Evolutionary conservation across 1,140 invertebrate species (phyloP).

Genomic region (Drosophila varians): DNA sequence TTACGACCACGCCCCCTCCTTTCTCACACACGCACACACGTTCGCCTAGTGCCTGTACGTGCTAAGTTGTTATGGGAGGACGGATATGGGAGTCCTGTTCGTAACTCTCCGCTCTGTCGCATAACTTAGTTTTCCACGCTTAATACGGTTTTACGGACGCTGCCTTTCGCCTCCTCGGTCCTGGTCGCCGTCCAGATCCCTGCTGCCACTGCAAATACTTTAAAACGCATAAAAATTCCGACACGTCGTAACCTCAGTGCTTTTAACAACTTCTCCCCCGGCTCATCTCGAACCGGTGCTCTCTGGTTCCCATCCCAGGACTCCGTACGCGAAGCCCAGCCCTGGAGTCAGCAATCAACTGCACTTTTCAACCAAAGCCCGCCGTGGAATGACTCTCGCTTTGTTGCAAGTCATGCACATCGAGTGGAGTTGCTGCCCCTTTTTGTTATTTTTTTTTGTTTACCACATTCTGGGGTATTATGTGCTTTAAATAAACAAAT

Average conservation of each 20-base stretch:
- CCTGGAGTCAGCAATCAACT: constrained; percentile 73
- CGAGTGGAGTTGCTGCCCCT: constrained; percentile 57
- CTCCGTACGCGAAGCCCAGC: not conserved
- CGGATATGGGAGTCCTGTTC: constrained; percentile 55
- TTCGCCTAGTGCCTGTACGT: constrained; percentile 42
- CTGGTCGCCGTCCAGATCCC: not conserved
- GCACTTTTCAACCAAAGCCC: constrained; percentile 20
- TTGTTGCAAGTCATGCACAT: constrained; percentile 79
- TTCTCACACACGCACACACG: constrained; percentile 7
- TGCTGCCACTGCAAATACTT: constrained; percentile 64
- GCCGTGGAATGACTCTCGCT: constrained; percentile 42
- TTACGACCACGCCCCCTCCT: constrained; percentile 17
- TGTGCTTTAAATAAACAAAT: not conserved
- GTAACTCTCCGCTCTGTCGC: constrained; percentile 67
- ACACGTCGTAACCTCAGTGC: constrained; percentile 77
- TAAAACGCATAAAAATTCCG: constrained; percentile 81
- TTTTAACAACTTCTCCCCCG: constrained; percentile 58
- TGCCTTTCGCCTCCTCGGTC: constrained; percentile 4
- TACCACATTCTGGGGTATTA: not conserved
- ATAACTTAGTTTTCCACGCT: constrained; percentile 78
- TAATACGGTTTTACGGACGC: constrained; percentile 77
- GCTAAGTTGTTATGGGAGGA: constrained; percentile 60
- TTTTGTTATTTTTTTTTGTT: constrained; percentile 17
- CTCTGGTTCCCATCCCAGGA: not conserved
- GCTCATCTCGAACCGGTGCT: constrained; percentile 31